Evolutionary conservation across 1,140 invertebrate species (phyloP).

Genomic region (Anthonomus grandis): DNA sequence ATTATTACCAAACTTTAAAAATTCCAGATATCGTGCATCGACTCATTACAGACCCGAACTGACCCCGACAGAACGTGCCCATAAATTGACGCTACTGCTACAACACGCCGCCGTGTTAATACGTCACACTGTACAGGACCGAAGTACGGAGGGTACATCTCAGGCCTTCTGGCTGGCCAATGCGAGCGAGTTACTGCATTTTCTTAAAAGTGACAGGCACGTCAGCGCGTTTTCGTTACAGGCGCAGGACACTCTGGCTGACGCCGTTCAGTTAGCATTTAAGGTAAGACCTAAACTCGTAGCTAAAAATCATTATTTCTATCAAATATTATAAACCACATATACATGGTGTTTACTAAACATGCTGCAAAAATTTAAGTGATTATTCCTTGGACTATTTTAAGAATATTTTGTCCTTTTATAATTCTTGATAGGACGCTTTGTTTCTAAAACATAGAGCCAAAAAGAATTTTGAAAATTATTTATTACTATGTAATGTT

Average conservation of each 20-base stretch:
- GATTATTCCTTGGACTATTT: too few species aligned
- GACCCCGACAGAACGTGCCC: constrained; percentile 85
- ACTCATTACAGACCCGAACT: constrained; percentile 90
- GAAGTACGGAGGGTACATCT: constrained; percentile 76
- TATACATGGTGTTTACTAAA: too few species aligned
- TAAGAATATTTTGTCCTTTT: too few species aligned
- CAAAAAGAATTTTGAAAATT: too few species aligned
- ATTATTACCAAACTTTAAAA: too few species aligned
- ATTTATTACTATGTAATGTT: too few species aligned
- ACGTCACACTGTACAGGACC: constrained; percentile 57
- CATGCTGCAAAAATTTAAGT: too few species aligned
- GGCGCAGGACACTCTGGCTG: constrained; percentile 88
- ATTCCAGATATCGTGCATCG: constrained; percentile 72
- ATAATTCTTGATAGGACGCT: too few species aligned
- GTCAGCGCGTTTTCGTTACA: constrained; percentile 87
- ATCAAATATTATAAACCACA: too few species aligned
- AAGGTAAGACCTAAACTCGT: too few species aligned
- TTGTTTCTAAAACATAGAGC: too few species aligned
- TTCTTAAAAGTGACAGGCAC: constrained; percentile 92
- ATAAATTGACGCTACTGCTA: constrained; percentile 82
- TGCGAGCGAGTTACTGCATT: constrained; percentile 90
- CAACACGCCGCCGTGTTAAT: constrained; percentile 74
- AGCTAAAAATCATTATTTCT: too few species aligned
- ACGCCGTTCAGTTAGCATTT: constrained; percentile 89
- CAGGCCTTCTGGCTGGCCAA: constrained; percentile 97